Conservation (phyloP, 1,140 invertebrate genomes). For the Sinella curviseta region DNA sequence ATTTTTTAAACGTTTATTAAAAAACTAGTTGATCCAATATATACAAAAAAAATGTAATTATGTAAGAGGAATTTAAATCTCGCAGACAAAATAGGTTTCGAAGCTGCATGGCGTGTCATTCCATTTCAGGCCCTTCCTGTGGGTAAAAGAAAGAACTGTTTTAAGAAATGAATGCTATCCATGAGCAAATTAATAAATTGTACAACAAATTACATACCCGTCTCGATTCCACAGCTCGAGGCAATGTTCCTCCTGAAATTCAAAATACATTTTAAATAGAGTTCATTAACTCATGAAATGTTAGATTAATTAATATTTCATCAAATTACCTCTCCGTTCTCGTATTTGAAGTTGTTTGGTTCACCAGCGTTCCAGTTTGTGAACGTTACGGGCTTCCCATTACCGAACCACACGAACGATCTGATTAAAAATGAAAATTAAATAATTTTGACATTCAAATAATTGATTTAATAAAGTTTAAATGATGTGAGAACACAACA, state of each 20-base stretch:
- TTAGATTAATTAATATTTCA: not conserved
- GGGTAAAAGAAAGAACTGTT: no score
- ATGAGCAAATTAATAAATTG: not conserved
- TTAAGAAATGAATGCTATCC: no score
- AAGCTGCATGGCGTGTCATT: conserved; percentile 90
- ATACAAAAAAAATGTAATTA: not conserved
- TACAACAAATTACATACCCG: not conserved
- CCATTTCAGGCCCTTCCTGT: conserved; percentile 87
- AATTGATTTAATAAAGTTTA: not conserved
- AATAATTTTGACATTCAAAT: not conserved
- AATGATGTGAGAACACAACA: not conserved
- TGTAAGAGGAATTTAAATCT: conserved; percentile 54
- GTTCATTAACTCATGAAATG: not conserved
- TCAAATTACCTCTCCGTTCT: conserved; percentile 79
- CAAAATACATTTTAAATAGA: no score
- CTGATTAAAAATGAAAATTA: not conserved
- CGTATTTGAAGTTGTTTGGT: conserved; percentile 87
- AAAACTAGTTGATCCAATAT: not conserved
- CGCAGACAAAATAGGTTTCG: conserved; percentile 87
- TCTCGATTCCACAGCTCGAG: conserved; percentile 72
- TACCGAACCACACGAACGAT: not conserved
- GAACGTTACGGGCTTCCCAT: conserved; percentile 56
- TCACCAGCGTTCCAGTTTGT: conserved; percentile 91
- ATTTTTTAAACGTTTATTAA: not conserved
- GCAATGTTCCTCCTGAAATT: conserved; percentile 75